phyloP scores from a whole-genome alignment of 2,797 vertebrate genomes.

The Siniperca scherzeri region DNA sequence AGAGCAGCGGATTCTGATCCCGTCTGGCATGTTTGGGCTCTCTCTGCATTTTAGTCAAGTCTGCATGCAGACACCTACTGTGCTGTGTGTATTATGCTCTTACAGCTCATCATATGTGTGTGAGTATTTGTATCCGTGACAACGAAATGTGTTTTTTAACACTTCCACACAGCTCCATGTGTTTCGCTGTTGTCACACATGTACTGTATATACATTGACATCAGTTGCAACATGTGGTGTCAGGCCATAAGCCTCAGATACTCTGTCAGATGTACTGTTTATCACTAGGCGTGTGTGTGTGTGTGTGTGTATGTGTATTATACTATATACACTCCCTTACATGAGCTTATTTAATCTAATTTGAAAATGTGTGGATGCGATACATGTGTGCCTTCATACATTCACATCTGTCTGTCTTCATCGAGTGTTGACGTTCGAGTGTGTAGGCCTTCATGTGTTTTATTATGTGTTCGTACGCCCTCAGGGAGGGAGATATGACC shows the following conservation, averaged over 20 bases:
- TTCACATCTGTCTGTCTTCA: conserved; percentile 30
- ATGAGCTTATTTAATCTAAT: conserved; percentile 54
- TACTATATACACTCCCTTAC: background rate
- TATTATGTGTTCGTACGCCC: conserved; percentile 30
- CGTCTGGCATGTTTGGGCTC: conserved; percentile 69
- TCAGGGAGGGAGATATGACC: conserved; percentile 48
- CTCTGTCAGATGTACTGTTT: conserved; percentile 38
- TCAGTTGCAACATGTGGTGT: conserved; percentile 37
- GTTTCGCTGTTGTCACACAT: conserved; percentile 8
- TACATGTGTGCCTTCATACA: conserved; percentile 11
- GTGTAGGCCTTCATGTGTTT: conserved; percentile 12
- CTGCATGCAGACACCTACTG: conserved; percentile 39
- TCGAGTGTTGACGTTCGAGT: background rate
- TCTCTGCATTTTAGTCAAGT: conserved; percentile 49
- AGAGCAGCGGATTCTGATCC: conserved; percentile 55
- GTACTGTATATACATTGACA: conserved; percentile 5
- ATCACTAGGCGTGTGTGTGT: conserved; percentile 17
- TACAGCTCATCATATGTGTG: conserved; percentile 15
- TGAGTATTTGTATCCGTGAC: conserved; percentile 42
- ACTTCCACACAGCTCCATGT: conserved; percentile 29
- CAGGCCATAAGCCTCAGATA: conserved; percentile 35
- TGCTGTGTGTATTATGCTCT: conserved; percentile 7
- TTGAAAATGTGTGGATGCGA: conserved; percentile 50
- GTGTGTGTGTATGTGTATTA: conserved; percentile 15
- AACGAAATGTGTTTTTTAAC: conserved; percentile 37